Conservation (phyloP, 2,113 vertebrate genomes). For the Atlantisia rogersi region DNA sequence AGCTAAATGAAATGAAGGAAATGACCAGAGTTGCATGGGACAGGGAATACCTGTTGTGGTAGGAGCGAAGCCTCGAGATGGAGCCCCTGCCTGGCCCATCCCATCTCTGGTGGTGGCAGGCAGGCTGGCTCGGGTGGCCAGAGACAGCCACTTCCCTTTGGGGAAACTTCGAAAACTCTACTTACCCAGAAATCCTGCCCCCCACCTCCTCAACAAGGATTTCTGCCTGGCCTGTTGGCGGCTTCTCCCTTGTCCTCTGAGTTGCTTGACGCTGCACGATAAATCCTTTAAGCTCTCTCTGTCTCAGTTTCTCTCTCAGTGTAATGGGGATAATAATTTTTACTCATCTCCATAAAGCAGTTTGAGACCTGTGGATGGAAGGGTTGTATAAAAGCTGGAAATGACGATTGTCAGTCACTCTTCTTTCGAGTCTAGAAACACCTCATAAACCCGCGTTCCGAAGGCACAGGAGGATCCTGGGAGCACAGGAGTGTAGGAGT, state of each 20-base stretch:
- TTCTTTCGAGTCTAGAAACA: constrained; percentile 30
- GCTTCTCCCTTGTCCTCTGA: background rate
- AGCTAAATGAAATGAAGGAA: background rate
- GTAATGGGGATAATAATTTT: constrained; percentile 57
- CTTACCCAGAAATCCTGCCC: background rate
- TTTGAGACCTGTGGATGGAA: constrained; percentile 41
- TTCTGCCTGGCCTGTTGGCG: background rate
- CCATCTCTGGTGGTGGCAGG: background rate
- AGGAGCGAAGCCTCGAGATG: background rate
- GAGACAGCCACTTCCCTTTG: background rate
- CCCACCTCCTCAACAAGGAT: background rate
- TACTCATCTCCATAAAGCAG: constrained; percentile 56
- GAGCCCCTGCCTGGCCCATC: background rate
- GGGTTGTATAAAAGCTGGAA: constrained; percentile 45
- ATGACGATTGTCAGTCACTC: constrained; percentile 25
- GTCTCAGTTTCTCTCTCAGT: constrained; percentile 49
- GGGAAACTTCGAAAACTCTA: background rate
- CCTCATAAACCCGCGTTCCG: constrained; percentile 43
- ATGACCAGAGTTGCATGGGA: background rate
- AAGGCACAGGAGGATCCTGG: background rate
- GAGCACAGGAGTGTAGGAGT: background rate
- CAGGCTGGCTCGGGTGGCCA: background rate
- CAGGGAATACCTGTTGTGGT: background rate
- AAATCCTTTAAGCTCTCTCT: constrained; percentile 49
- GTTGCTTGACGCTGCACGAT: constrained; percentile 20